Base-by-base conservation (phyloP, 2,888 invertebrate genomes). In the Sipha maydis region DNA sequence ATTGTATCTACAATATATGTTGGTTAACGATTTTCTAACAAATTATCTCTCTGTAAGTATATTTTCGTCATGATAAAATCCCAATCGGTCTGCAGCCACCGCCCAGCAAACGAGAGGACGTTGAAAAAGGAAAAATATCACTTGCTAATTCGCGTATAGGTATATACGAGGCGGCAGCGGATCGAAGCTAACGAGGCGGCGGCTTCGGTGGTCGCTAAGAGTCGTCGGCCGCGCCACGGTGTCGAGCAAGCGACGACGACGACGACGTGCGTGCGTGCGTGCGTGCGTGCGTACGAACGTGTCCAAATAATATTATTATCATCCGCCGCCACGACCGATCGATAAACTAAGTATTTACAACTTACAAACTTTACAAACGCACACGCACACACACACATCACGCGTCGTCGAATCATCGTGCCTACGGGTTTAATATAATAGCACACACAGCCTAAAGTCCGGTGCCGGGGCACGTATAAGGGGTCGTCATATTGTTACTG, bases 221-320 rank as follows among this genome's bases (percentile, higher is more conserved):
- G 21, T 25, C 61, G 61, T 25, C 25, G 21, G 61, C 61, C 61
- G 61, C 21, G 48, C 48, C 48, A 48, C 14, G 14, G 14, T 11
- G 48, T 48, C 61, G 21, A 61, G 61, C 61, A 8, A 61, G 21
- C 56, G 56, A 1, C 8, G 41, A 11, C 41, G 56, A 3, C 38
- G 38, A 5, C 38, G 38, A 7, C 7, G 38, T 41, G 38, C 38
- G 54, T 41, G 54, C 11, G 56, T 19, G 56, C 19, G 56, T 56
- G 56, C 56, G 56, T 56, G 56, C 56, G 56, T 56, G 61, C 21
- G 61, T 61, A 21, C 61, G 75, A 41, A 75, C 75, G 48, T 25
- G 34, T 83, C 54, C 83, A 71, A 83, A 83, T 25, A 48, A 71
- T 71, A 83, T 83, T 54, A 83, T 71, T 69, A 41, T 69, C 21